A percentile compares a stretch with the other conserved stretches of the same genome.
Evolutionary conservation across 2,797 vertebrate genomes (phyloP).

Genomic region (Sarcoramphus papa): DNA sequence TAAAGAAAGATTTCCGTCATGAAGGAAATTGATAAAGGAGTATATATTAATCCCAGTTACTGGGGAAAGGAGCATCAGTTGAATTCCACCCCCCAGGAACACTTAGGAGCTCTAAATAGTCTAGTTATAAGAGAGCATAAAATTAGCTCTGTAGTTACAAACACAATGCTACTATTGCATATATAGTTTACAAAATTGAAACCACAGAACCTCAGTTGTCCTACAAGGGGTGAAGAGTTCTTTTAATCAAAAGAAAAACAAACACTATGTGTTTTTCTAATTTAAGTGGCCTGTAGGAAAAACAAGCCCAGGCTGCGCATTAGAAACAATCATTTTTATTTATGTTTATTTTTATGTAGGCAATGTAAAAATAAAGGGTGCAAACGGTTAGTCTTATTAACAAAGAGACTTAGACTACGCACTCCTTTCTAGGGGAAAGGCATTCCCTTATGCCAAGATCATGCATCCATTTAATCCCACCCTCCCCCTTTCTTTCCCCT

Average conservation of each 20-base stretch:
- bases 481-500: not conserved
- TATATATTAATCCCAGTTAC: not conserved
- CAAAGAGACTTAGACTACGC: not conserved
- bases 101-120: not conserved
- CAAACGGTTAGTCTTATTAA: not conserved
- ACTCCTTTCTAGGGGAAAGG: not conserved
- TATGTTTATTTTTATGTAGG: not conserved
- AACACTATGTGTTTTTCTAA: not conserved
- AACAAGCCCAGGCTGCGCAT: not conserved
- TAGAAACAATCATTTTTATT: not conserved
- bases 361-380: not conserved
- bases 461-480: slow-evolving; percentile 5
- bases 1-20: not conserved
- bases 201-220: not conserved
- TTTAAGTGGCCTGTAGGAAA: not conserved
- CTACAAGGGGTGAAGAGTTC: not conserved
- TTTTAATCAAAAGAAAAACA: slow-evolving; percentile 9
- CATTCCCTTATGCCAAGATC: not conserved
- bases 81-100: not conserved
- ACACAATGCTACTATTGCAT: not conserved
- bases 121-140: not conserved
- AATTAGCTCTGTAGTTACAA: not conserved
- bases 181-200: not conserved
- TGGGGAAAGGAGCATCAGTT: not conserved
- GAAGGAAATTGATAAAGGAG: not conserved